These are phyloP conservation scores for Danionella cerebrum DNA, from an alignment of 2,113 vertebrate species.

Conservation along the genomic window DNA sequence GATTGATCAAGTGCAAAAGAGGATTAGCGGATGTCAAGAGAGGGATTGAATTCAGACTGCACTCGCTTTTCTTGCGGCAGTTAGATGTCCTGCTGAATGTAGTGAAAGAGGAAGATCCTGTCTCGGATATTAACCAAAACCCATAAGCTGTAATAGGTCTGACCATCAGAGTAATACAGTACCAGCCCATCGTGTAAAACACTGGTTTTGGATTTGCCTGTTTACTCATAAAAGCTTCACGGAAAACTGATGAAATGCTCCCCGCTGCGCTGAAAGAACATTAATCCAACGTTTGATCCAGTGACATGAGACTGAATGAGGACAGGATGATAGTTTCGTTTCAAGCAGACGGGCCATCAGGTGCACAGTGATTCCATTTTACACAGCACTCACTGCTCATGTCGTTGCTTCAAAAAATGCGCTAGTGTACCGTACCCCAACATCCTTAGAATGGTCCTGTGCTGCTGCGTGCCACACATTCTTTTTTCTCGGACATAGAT, in stretches of 20 bases:
- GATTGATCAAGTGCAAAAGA: slow-evolving; percentile 36
- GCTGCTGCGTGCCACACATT: too few species aligned
- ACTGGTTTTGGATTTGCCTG: background rate
- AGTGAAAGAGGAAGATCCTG: slow-evolving; percentile 16
- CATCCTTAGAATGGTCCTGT: too few species aligned
- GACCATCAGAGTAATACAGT: slow-evolving; percentile 40
- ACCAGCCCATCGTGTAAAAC: background rate
- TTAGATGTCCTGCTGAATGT: slow-evolving; percentile 10
- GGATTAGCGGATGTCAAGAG: slow-evolving; percentile 24
- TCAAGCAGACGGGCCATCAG: slow-evolving; percentile 25
- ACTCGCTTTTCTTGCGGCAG: background rate
- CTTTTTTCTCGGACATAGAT: too few species aligned
- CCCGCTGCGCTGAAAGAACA: slow-evolving; percentile 19
- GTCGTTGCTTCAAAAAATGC: too few species aligned
- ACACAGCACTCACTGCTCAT: too few species aligned
- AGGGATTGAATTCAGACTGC: background rate
- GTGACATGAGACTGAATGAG: background rate
- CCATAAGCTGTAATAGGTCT: slow-evolving; percentile 37
- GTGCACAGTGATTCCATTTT: slow-evolving; percentile 32
- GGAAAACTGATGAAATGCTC: slow-evolving; percentile 32
- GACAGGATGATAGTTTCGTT: slow-evolving; percentile 3
- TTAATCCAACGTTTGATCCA: slow-evolving; percentile 34
- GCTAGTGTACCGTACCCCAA: too few species aligned
- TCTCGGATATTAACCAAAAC: slow-evolving; percentile 30
- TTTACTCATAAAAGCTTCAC: slow-evolving; percentile 30